phyloP scores from a whole-genome alignment of 2,888 invertebrate genomes.

The Sinotaia quadrata region DNA sequence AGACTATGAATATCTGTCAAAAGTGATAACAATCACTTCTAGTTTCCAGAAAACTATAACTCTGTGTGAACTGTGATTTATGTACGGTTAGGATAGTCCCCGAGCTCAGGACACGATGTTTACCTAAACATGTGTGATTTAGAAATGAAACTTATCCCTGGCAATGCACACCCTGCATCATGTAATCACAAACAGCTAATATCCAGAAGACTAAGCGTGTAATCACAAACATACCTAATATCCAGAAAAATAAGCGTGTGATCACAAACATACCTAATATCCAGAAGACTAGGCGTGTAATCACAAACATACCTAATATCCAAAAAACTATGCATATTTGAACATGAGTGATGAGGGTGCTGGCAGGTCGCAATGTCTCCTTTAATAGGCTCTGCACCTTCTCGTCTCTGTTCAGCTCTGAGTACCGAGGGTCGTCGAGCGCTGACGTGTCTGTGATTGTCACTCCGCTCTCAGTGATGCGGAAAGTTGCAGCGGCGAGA shows the following conservation, averaged over 20 bases:
- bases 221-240: no score
- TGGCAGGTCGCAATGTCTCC: conserved; percentile 69
- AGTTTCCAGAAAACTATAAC: no score
- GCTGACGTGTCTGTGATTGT: conserved; percentile 58
- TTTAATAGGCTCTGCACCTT: conserved; percentile 65
- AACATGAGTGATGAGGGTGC: conserved; percentile 70
- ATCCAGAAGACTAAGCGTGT: not conserved
- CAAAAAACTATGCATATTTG: conserved; percentile 72
- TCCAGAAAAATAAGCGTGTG: not conserved
- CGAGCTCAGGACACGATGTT: no score
- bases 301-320: conserved; percentile 65
- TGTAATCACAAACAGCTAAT: no score
- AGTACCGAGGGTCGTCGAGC: conserved; percentile 50
- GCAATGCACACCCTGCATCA: no score
- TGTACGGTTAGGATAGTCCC: no score
- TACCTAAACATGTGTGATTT: no score
- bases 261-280: not conserved
- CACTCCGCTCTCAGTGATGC: conserved; percentile 64
- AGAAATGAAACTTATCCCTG: no score
- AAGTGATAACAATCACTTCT: no score
- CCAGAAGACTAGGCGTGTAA: not conserved
- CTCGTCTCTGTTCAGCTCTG: conserved; percentile 59
- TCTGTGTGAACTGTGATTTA: no score
- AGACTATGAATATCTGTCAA: no score
- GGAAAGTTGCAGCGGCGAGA: conserved; percentile 80